Base-by-base conservation (phyloP, 1,140 invertebrate species). In the Cotesia vestalis region DNA sequence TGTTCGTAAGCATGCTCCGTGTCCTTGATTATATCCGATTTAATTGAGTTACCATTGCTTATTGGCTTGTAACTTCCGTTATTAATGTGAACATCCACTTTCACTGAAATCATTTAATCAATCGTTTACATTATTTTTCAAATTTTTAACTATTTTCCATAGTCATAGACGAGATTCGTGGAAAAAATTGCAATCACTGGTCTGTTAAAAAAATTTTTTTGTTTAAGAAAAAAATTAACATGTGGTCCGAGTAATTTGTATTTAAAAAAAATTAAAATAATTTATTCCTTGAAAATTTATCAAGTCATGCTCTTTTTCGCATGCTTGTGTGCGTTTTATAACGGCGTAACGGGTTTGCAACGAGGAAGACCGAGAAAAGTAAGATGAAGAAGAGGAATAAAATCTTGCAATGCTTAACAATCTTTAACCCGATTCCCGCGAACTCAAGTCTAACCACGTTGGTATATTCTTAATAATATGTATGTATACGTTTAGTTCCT, bases 41-140 rank as follows among this genome's bases (percentile, higher is more conserved):
- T 82, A 66, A 78, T 78, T 72, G 79, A 75, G 64, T 79, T 83
- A 78, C 83, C 85, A 74, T 84, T 86, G 66, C 77, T 77, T 53
- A 82, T 74, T 63, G 81, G 75, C 70, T 81, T 83, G 73, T 76
- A 79, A 74, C 75, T 79, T 55, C 80, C 81, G 76, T 85, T 85
- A 79, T 85, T 85, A 75, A 85, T 80, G 78, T 87, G 86, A 70
- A 87, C 85, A 77, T 87, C 86, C 76, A 86, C 86, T 85, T 87
- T 86, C 79, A 87, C 86, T 87, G 79, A 35, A 83, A 83, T 40
- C 27, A 73, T 51, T 38, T 59, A 63, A 36, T 60, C 70, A 69
- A 53, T 9, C 40, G 5, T 59, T 62, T 52, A 27, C 12, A 11
- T 34, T 61, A 17, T 46, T 35, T 51, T 27, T 1, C 14, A n/a